Conservation (phyloP, 2,888 invertebrate genomes). For the Thera britannica region DNA sequence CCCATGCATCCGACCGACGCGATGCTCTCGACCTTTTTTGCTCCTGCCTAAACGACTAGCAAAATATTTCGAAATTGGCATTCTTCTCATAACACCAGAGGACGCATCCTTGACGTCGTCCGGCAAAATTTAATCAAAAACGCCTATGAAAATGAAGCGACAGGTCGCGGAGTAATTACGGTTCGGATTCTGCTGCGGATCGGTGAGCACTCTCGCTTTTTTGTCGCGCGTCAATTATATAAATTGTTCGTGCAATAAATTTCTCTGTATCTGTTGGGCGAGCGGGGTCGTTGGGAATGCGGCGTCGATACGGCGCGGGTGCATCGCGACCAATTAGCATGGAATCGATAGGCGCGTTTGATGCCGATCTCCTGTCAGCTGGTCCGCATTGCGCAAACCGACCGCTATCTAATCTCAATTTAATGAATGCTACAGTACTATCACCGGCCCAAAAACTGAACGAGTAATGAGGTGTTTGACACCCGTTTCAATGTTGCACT, state of each 20-base stretch:
- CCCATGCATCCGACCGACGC: constrained; percentile 58
- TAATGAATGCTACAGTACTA: constrained; percentile 75
- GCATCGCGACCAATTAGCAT: constrained; percentile 81
- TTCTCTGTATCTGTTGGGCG: constrained; percentile 79
- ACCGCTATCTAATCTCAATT: constrained; percentile 76
- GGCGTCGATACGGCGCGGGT: constrained; percentile 67
- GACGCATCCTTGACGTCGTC: constrained; percentile 72
- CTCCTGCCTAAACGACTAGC: constrained; percentile 74
- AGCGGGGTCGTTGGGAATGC: constrained; percentile 69
- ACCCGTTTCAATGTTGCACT: constrained; percentile 21
- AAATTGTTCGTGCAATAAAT: constrained; percentile 84
- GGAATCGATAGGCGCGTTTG: constrained; percentile 81
- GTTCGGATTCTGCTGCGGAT: constrained; percentile 66
- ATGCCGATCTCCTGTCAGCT: constrained; percentile 78
- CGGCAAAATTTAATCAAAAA: constrained; percentile 74
- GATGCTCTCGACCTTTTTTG: constrained; percentile 65
- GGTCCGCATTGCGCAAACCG: constrained; percentile 71
- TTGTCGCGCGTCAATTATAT: constrained; percentile 83
- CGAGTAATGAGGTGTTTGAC: constrained; percentile 27
- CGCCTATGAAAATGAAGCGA: constrained; percentile 68
- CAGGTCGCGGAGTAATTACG: constrained; percentile 72
- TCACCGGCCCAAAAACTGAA: constrained; percentile 46
- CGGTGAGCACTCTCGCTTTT: constrained; percentile 80
- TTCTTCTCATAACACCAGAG: constrained; percentile 80
- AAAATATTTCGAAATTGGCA: constrained; percentile 82